Evolutionary conservation across 2,888 invertebrate species (phyloP), one percentile per base, ranked within the genome.

Genomic region (Tetranychus piercei): DNA sequence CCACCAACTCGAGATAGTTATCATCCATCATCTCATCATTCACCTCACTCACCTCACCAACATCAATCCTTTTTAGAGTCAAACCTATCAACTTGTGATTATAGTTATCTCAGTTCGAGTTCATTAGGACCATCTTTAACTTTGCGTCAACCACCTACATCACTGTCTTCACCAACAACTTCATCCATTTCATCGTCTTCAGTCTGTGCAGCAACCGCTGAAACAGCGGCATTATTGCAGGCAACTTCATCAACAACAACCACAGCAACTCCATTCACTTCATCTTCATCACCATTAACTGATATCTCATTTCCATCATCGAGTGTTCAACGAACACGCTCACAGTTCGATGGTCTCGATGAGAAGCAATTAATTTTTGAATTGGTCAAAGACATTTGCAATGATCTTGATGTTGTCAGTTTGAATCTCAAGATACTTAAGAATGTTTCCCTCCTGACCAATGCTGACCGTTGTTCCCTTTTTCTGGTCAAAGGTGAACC

Each of bases 361-460:
- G 94, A 95, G 83, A 91, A 90, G 84, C 93, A 95, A 83, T 87
- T 95, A 79, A 92, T 95, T 82, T 94, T 94, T 84, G 94, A 95
- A 85, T 6, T 55, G 55, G 94, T 94, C 81, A 91, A 93, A 84
- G 94, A 95, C 84, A 94, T 95, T 81, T 93, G 94, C 84, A 94
- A 94, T 84, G 95, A 95, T 84, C 85, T 95, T 81, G 94, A 95
- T 82, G 91, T 94, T 74, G 88, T 92, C 79, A 91, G 91, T 69
- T 84, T 95, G 79, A 94, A 94, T 82, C 94, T 94, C 86, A 95
- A 95, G 85, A 95, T 95, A 81, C 87, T 84, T 44, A 92, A 93
- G 83, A 95, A 95, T 83, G 94, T 95, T 76, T 92, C 91, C 81
- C 91, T 91, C 80, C 85, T 95, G 70, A 86, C 94, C 79, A 90